Evolutionary conservation across 2,113 vertebrate species (phyloP).

Genomic region (Arvicanthis niloticus): DNA sequence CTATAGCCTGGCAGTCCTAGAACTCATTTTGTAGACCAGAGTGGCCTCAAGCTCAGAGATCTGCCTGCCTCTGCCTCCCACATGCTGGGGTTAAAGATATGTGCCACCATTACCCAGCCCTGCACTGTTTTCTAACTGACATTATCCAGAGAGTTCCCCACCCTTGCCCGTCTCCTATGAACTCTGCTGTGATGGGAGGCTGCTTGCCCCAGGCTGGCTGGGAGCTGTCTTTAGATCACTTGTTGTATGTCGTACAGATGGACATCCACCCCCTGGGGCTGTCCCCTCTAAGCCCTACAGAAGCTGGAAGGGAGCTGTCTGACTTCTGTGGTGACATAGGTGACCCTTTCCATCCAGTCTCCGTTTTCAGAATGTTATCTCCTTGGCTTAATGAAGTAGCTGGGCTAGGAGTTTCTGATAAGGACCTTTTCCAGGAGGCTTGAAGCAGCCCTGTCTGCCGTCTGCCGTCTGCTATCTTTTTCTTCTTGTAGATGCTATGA

Average conservation of each 20-base stretch:
- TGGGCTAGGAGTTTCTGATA: background rate
- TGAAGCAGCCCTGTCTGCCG: too few relatives aligned
- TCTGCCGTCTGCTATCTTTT: background rate
- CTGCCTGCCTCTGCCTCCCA: background rate
- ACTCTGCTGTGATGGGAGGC: accelerated
- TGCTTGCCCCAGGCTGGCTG: accelerated
- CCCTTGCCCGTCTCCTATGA: too few relatives aligned
- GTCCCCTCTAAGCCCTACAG: background rate
- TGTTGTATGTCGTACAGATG: accelerated
- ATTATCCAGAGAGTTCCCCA: accelerated
- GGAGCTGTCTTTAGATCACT: too few relatives aligned
- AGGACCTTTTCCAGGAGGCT: background rate
- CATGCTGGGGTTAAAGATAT: background rate
- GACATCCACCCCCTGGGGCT: accelerated
- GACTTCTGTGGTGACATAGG: background rate
- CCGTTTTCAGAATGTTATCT: accelerated
- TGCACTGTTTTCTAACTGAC: background rate
- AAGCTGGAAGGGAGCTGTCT: background rate
- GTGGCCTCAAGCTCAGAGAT: background rate
- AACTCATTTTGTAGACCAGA: background rate
- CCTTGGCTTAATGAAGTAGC: background rate
- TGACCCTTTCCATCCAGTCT: background rate
- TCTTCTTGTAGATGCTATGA: background rate
- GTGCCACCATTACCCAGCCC: background rate
- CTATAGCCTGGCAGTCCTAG: background rate